Base-by-base conservation (phyloP, 2,113 vertebrate species). In the Dasyornis broadbenti region DNA sequence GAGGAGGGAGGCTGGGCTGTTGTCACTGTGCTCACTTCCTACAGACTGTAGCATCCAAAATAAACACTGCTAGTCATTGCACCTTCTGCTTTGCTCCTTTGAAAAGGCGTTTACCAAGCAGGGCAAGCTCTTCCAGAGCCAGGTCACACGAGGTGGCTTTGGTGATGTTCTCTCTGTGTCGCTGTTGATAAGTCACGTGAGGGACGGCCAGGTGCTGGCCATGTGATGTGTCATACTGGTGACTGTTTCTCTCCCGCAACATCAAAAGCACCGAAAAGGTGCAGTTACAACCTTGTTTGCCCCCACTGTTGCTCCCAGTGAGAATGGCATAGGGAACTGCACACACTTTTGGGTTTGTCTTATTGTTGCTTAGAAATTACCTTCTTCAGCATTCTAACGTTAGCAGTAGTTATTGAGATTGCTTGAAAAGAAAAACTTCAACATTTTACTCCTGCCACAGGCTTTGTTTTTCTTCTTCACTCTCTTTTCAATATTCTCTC, bases 131-230 rank as follows among this genome's bases (percentile, higher is more conserved):
- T 92, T 72, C 70, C 88, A 79, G 64, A 83, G 65, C 47, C 35
- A 53, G 86, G 59, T 60, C 89, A 79, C 20, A 11, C 95, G 40
- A 72, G 69, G 57, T 40, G 77, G 63, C 57, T 96, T 85, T 56
- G 49, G 47, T 70, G 71, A 77, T 72, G 69, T 75, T 85, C 54
- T 21, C 42, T 71, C 40, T 28, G 26, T 90, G 33, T 76, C 27
- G 24, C 13, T 59, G 35, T 90, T 78, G 96, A 61, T 61, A 88
- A 95, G 42, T 76, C 90, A 50, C 19, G 23, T 94, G 96, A 92
- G 66, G 90, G 70, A 39, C 0, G 5, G 72, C 79, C 54, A 69
- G 86, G 35, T 92, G 40, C 45, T 76, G 57, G 82, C 75, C 3
- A 2, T 50, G 30, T 72, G 53, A 7, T 71, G 44, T 57, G 82